Base-by-base conservation (phyloP, 2,113 vertebrate genomes). In the Girardinichthys multiradiatus region DNA sequence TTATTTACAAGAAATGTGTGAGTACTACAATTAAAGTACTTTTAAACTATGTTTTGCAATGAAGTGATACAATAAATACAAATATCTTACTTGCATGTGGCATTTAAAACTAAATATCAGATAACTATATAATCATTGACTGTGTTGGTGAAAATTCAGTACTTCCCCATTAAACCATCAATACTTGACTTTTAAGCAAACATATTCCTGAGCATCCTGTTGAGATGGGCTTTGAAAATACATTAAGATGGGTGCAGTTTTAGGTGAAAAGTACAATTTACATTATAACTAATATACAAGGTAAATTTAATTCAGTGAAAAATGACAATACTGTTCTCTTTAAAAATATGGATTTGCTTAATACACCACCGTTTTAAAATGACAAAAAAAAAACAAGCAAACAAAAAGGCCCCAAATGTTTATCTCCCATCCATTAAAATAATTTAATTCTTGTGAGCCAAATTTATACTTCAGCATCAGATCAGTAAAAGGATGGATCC, bases 221-320 rank as follows among this genome's bases (percentile, higher is more conserved):
- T 57, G 45, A 80, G 76, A 69, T 57, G 51, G 3, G 79, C 51
- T 33, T 64, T 42, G 15, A 57, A 58, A 21, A 8, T n/a, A n/a
- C 9, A 27, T 5, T 37, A 65, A 70, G 61, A 64, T 63, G 57
- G 77, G 76, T 72, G 67, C 68, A 73, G 74, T 57, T 78, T 70
- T 67, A 59, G 69, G 66, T 74, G 58, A 77, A 83, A 87, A 68
- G 42, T 45, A 19, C 17, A 29, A 81, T 68, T 57, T 74, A 68
- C 79, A 82, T n/a, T 57, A 79, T 76, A 82, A 72, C 59, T 29
- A 66, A 80, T 84, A 87, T 90, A 85, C 82, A 91, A 84, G 62
- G 71, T 77, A 81, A 86, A 85, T 85, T 77, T 28, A 59, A n/a
- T 54, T 60, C 37, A 21, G 24, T 61, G 68, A 84, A 87, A 64